A percentile compares a stretch with the other conserved stretches of the same genome.
Evolutionary conservation across 2,113 vertebrate species (phyloP).

Genomic region (Pituophis catenifer): DNA sequence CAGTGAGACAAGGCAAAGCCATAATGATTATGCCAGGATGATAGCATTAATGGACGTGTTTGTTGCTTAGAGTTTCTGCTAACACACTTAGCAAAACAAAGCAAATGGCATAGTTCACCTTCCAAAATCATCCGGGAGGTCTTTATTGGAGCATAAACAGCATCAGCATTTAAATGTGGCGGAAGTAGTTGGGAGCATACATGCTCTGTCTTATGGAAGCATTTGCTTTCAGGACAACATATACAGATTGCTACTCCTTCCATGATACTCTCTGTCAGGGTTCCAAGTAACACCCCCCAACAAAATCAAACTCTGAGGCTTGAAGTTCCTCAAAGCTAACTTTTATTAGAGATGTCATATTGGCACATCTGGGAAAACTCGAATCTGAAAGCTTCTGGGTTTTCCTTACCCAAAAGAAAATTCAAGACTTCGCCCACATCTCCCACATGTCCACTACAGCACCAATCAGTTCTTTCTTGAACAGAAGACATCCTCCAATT

Average conservation of each 20-base stretch:
- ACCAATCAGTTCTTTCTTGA: no score
- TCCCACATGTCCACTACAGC: no score
- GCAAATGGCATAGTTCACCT: neutral
- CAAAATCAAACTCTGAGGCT: no score
- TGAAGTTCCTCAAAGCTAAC: no score
- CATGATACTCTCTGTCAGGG: neutral
- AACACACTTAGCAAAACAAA: neutral
- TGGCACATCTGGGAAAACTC: no score
- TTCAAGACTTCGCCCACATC: no score
- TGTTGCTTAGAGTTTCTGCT: slow-evolving; percentile 1
- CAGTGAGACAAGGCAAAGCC: neutral
- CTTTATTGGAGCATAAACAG: neutral
- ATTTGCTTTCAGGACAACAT: neutral
- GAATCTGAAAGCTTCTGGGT: no score
- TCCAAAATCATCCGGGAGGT: neutral
- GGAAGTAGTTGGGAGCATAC: neutral
- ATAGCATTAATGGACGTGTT: neutral
- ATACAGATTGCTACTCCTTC: neutral
- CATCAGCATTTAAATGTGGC: neutral
- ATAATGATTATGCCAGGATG: neutral
- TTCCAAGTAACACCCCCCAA: no score
- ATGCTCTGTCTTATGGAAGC: neutral
- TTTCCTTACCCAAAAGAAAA: no score
- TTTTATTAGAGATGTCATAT: no score
- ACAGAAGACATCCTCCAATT: no score